Conservation (phyloP, 2,113 vertebrate species). For the Gulo gulo region DNA sequence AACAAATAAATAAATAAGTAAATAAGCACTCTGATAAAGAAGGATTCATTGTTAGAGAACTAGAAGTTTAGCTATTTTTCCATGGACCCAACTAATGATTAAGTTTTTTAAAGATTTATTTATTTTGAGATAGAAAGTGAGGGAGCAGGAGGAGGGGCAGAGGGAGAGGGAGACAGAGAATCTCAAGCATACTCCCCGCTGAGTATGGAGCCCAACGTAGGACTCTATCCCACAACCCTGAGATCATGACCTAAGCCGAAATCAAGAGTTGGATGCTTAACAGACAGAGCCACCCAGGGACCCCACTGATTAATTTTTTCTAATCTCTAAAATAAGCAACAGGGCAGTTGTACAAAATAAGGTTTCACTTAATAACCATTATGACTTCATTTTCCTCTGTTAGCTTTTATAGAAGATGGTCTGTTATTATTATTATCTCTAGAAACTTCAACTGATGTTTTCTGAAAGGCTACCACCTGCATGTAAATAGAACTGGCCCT, state of each 20-base stretch:
- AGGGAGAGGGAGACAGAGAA: neutral
- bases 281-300: neutral
- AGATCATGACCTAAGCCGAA: neutral
- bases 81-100: neutral
- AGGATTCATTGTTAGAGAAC: conserved; percentile 1
- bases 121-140: neutral
- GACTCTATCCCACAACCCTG: neutral
- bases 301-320: neutral
- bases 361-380: neutral
- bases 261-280: neutral
- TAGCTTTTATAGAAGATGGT: neutral
- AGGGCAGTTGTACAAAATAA: neutral
- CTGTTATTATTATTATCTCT: neutral
- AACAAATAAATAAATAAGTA: neutral
- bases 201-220: neutral
- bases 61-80: neutral
- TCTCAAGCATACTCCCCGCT: neutral
- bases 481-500: neutral
- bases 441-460: neutral
- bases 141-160: neutral
- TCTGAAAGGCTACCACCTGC: neutral
- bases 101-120: neutral
- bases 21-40: conserved; percentile 17
- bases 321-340: neutral
- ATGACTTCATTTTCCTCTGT: neutral